Conservation (phyloP, 2,113 vertebrate genomes). For the Anoura caudifer region DNA sequence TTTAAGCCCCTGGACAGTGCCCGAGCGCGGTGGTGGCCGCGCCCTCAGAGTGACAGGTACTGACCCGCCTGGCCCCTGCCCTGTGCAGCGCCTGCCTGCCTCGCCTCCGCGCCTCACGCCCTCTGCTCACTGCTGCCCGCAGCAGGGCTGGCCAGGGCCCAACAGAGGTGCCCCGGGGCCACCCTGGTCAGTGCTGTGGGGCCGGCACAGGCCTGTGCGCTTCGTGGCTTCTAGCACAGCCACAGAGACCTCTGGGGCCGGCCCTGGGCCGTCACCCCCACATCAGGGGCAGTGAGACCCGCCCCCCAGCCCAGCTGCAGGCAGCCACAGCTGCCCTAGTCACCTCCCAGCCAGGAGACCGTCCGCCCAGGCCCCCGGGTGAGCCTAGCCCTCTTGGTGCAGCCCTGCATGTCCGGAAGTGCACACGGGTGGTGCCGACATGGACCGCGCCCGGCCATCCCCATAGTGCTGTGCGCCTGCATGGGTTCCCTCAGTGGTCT, state of each 20-base stretch:
- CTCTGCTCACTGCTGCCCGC: conserved; percentile 70
- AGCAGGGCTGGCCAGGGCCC: conserved; percentile 72
- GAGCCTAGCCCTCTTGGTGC: not conserved
- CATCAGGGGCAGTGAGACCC: not conserved
- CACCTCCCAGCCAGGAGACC: not conserved
- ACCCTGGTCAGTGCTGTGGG: fast-evolving
- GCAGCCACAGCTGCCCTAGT: not conserved
- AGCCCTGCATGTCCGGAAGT: not conserved
- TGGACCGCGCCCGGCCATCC: not conserved
- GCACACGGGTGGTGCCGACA: fast-evolving
- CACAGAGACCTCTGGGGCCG: not conserved
- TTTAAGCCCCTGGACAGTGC: conserved; percentile 96
- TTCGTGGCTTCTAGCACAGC: not conserved
- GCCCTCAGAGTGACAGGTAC: conserved; percentile 73
- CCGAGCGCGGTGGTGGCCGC: conserved; percentile 92
- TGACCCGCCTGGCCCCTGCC: conserved; percentile 13
- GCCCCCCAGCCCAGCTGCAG: not conserved
- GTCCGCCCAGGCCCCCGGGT: not conserved
- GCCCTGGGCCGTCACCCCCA: not conserved
- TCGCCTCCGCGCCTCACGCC: not conserved
- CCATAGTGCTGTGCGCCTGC: conserved; percentile 41
- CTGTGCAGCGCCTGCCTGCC: conserved; percentile 9
- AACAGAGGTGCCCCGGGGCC: conserved; percentile 45
- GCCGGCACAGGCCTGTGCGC: not conserved
- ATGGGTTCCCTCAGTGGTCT: conserved; percentile 29